Percentiles rank a stretch among this genome's conserved stretches.
Conservation (phyloP, 2,797 vertebrate species). For the Phrynocephalus forsythii region DNA sequence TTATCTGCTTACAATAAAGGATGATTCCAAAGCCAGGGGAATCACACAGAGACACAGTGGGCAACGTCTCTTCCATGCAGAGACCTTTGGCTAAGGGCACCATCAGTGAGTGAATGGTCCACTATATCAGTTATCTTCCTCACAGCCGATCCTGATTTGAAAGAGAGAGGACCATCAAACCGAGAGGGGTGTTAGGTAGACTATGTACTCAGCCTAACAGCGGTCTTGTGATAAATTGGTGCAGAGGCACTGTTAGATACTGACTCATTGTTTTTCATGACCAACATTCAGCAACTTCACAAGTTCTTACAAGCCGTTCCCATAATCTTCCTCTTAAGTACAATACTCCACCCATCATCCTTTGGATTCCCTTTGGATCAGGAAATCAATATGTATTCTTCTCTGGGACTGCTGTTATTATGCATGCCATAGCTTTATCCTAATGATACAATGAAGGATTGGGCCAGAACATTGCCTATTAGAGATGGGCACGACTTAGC, state of each 20-base stretch:
- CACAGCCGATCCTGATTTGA: neutral
- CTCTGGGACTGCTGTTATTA: neutral
- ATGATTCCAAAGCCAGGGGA: neutral
- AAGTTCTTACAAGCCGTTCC: neutral
- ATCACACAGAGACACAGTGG: neutral
- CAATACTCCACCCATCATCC: no score
- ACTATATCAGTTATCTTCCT: neutral
- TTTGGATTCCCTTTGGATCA: neutral
- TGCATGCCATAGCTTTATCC: slow-evolving; percentile 10
- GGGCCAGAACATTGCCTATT: slow-evolving; percentile 7
- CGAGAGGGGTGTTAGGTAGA: neutral
- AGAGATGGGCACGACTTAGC: no score
- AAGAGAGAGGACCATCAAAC: neutral
- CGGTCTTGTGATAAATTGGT: neutral
- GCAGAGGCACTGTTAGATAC: neutral
- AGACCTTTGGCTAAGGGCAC: neutral
- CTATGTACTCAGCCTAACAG: neutral
- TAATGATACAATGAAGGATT: slow-evolving; percentile 19
- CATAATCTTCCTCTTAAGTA: neutral
- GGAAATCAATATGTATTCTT: neutral
- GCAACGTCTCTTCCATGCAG: neutral
- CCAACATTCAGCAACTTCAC: neutral
- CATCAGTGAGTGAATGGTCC: neutral
- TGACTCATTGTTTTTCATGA: neutral
- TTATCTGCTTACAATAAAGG: neutral